phyloP scores from a whole-genome alignment of 2,888 invertebrate genomes.

The Spilosoma lubricipeda region DNA sequence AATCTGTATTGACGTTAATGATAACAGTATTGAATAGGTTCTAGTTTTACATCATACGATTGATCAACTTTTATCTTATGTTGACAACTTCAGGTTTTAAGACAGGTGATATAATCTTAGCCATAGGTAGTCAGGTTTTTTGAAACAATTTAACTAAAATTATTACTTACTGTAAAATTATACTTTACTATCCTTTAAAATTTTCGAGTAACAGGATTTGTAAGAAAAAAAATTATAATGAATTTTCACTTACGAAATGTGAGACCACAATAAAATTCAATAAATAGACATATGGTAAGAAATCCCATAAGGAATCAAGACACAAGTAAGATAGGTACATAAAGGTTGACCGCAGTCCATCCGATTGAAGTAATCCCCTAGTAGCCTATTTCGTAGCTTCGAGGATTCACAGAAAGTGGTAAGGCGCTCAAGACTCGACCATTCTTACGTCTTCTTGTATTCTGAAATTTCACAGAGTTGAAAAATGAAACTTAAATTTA shows the following conservation, averaged over 20 bases:
- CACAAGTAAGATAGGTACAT: not conserved
- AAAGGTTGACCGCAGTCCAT: not conserved
- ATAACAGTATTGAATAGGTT: constrained; percentile 36
- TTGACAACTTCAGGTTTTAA: constrained; percentile 28
- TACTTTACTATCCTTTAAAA: not conserved
- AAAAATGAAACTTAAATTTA: not conserved
- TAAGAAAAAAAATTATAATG: not conserved
- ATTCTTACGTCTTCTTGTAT: not conserved
- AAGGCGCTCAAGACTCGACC: not conserved
- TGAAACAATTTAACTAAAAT: not conserved
- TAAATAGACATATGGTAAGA: not conserved
- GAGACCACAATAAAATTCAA: not conserved
- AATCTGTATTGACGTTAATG: constrained; percentile 44
- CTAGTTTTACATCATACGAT: constrained; percentile 21
- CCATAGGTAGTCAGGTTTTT: not conserved
- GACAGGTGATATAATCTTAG: not conserved
- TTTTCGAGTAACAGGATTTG: not conserved
- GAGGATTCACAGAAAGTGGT: constrained; percentile 38
- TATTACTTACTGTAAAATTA: too few species aligned
- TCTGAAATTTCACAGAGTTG: not conserved
- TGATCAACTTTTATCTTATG: not conserved
- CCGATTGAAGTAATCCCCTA: constrained; percentile 15
- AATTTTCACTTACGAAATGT: not conserved
- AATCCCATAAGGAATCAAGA: not conserved
- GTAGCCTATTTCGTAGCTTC: constrained; percentile 42